A percentile compares a stretch with the other conserved stretches of the same genome.
phyloP scores from a whole-genome alignment of 2,797 vertebrate genomes.

The Hoplostethus atlanticus region DNA sequence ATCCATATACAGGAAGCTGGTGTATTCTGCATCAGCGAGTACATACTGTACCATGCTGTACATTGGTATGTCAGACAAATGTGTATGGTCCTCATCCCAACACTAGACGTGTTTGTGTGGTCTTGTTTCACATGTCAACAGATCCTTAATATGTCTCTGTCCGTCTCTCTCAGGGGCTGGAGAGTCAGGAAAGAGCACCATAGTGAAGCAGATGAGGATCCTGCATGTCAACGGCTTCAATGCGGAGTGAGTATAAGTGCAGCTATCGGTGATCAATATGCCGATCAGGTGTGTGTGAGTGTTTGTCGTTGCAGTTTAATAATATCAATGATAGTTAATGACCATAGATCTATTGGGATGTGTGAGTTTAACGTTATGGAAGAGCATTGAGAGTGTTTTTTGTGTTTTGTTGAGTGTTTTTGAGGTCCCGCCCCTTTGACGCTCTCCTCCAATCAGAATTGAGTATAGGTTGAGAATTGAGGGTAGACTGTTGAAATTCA shows the following conservation, averaged over 20 bases:
- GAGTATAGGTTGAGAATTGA: neutral
- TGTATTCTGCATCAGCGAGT: neutral
- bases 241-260: slow-evolving; percentile 92
- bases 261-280: neutral
- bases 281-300: neutral
- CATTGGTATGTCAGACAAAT: neutral
- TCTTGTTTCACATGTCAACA: slow-evolving; percentile 23
- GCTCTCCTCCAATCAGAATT: neutral
- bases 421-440: neutral
- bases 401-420: neutral
- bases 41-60: neutral
- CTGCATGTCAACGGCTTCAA: slow-evolving; percentile 99
- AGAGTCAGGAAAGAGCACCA: slow-evolving; percentile 99
- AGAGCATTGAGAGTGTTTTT: neutral
- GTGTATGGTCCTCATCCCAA: neutral
- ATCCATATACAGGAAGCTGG: neutral
- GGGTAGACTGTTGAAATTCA: neutral
- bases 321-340: too few species aligned
- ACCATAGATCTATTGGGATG: too few species aligned
- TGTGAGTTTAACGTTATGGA: neutral
- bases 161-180: slow-evolving; percentile 90
- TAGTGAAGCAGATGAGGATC: slow-evolving; percentile 99
- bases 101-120: neutral
- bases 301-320: neutral
- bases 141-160: slow-evolving; percentile 14